These are phyloP conservation scores for Laterallus jamaicensis DNA, from an alignment of 2,113 vertebrate species.

Conservation along the genomic window DNA sequence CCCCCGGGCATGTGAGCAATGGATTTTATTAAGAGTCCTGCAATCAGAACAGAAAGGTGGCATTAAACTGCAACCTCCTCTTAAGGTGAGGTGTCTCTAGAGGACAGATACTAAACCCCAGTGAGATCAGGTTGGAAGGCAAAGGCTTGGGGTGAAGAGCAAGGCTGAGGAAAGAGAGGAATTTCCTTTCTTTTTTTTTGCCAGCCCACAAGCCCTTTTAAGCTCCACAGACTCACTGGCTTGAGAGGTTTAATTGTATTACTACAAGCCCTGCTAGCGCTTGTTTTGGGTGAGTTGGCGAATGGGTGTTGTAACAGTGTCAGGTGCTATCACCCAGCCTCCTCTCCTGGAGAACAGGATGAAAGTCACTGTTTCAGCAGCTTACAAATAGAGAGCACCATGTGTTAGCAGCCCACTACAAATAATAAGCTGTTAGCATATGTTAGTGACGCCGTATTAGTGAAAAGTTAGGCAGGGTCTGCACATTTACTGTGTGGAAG, in stretches of 20 bases:
- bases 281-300: not conserved
- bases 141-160: not conserved
- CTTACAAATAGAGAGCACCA: not conserved
- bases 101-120: not conserved
- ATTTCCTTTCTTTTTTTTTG: not conserved
- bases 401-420: not conserved
- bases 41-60: accelerated
- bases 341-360: not conserved
- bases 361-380: not conserved
- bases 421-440: not conserved
- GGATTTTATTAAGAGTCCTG: not conserved
- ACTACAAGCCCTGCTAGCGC: not conserved
- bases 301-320: not conserved
- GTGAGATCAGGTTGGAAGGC: not conserved
- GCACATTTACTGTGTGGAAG: not conserved
- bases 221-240: not conserved
- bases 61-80: not conserved
- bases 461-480: not conserved
- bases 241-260: not conserved
- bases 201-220: not conserved
- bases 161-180: accelerated
- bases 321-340: not conserved
- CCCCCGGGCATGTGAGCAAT: not conserved
- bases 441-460: not conserved
- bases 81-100: not conserved